Percentiles rank a stretch among this genome's conserved stretches.
Conservation (phyloP, 2,113 vertebrate genomes). For the Cygnus atratus region DNA sequence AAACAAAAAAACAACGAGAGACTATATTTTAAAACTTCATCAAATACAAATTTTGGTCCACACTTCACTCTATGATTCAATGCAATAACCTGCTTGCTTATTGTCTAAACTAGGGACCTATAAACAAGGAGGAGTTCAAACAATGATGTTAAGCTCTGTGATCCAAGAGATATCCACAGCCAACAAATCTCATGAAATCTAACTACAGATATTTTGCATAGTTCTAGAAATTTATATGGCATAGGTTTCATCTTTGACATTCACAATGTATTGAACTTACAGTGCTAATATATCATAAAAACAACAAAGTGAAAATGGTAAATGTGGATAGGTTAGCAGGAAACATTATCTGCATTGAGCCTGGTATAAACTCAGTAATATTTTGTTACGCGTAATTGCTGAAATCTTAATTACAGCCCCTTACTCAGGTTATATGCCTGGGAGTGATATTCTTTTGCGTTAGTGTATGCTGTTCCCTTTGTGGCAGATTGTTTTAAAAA, state of each 20-base stretch:
- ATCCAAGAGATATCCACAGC: background rate
- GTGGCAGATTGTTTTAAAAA: slow-evolving; percentile 31
- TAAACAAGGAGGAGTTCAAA: background rate
- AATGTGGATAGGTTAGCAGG: background rate
- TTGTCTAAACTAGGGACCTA: background rate
- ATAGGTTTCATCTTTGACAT: background rate
- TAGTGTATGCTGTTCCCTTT: background rate
- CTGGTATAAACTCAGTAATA: background rate
- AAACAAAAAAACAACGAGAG: background rate
- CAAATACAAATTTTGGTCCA: background rate
- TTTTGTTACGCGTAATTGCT: background rate
- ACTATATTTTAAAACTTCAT: background rate
- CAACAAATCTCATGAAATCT: background rate
- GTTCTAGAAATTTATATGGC: background rate
- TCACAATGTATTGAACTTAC: background rate
- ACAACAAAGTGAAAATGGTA: background rate
- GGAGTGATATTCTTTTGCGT: background rate
- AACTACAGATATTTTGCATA: background rate
- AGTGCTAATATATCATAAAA: background rate
- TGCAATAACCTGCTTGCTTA: background rate
- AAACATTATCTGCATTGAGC: background rate
- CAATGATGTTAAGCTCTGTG: background rate
- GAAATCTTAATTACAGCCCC: background rate
- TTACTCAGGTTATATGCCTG: background rate
- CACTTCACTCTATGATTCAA: background rate